phyloP scores from a whole-genome alignment of 2,113 vertebrate species.

The Poeciliopsis prolifica region DNA sequence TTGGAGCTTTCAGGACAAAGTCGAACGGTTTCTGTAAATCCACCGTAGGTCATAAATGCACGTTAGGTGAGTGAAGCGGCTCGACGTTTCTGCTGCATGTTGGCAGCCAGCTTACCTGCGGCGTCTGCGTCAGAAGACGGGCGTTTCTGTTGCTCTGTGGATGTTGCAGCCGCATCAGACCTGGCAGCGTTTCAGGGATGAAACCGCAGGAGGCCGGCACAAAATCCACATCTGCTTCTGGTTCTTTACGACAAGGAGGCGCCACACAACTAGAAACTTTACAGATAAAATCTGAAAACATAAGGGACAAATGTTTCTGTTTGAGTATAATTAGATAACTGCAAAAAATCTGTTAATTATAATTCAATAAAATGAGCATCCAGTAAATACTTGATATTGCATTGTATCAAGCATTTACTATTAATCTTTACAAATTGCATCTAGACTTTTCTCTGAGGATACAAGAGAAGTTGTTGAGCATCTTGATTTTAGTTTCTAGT shows the following conservation, averaged over 20 bases:
- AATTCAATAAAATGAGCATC: neutral
- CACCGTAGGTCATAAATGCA: too few relatives aligned
- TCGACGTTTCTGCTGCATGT: neutral
- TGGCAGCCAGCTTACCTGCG: constrained; percentile 10
- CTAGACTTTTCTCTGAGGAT: neutral
- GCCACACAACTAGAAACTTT: neutral
- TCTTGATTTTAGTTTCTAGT: too few relatives aligned
- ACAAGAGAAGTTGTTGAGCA: neutral
- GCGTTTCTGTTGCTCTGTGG: constrained; percentile 5
- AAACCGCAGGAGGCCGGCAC: constrained; percentile 2
- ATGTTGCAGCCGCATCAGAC: constrained; percentile 8
- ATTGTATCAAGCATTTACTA: too few relatives aligned
- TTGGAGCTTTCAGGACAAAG: neutral
- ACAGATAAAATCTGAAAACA: neutral
- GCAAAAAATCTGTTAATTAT: neutral
- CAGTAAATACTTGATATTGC: too few relatives aligned
- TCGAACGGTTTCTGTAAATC: neutral
- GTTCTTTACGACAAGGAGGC: neutral
- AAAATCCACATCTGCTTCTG: constrained; percentile 1
- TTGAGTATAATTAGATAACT: neutral
- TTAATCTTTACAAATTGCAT: neutral
- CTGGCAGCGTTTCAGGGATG: neutral
- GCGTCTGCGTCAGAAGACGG: neutral
- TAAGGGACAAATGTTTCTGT: neutral
- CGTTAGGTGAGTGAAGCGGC: neutral